A percentile compares a stretch with the other conserved stretches of the same genome.
phyloP scores from a whole-genome alignment of 2,888 invertebrate genomes.

The Esperia sulphurella region DNA sequence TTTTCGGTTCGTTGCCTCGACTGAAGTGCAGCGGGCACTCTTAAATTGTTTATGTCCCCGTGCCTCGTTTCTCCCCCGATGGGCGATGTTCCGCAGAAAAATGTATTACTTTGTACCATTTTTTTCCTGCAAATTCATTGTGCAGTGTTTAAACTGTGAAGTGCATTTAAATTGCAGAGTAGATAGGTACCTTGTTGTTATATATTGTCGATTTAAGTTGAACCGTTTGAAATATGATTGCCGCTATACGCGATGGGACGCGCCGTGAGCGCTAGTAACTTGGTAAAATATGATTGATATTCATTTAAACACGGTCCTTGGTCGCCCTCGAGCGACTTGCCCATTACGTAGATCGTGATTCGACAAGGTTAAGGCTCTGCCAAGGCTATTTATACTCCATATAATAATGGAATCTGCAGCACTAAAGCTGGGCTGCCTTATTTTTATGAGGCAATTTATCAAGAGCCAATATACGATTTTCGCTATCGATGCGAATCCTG shows the following conservation, averaged over 20 bases:
- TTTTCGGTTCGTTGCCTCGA: slow-evolving; percentile 50
- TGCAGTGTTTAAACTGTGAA: slow-evolving; percentile 15
- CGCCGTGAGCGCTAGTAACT: slow-evolving; percentile 23
- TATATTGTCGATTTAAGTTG: slow-evolving; percentile 1
- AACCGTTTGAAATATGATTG: slow-evolving; percentile 4
- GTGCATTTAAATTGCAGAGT: slow-evolving; percentile 7
- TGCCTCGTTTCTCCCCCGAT: slow-evolving; percentile 33
- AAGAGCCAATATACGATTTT: slow-evolving; percentile 1
- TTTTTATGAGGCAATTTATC: slow-evolving; percentile 5
- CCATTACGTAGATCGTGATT: slow-evolving; percentile 39
- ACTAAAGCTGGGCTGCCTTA: slow-evolving; percentile 5
- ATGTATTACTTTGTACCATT: slow-evolving; percentile 24
- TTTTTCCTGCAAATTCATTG: slow-evolving; percentile 29
- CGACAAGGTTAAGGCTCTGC: slow-evolving; percentile 28
- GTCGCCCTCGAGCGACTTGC: slow-evolving; percentile 28
- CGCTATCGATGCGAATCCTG: neutral
- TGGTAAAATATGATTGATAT: slow-evolving; percentile 34
- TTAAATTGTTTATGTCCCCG: slow-evolving; percentile 60
- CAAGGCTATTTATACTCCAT: slow-evolving; percentile 17
- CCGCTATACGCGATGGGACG: slow-evolving; percentile 11
- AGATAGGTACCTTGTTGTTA: neutral
- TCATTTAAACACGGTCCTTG: slow-evolving; percentile 26
- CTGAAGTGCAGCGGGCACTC: slow-evolving; percentile 51
- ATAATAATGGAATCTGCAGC: slow-evolving; percentile 11
- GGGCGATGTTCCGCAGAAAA: slow-evolving; percentile 23